Base-by-base conservation (phyloP, 2,797 vertebrate genomes). In the Carapus acus region DNA sequence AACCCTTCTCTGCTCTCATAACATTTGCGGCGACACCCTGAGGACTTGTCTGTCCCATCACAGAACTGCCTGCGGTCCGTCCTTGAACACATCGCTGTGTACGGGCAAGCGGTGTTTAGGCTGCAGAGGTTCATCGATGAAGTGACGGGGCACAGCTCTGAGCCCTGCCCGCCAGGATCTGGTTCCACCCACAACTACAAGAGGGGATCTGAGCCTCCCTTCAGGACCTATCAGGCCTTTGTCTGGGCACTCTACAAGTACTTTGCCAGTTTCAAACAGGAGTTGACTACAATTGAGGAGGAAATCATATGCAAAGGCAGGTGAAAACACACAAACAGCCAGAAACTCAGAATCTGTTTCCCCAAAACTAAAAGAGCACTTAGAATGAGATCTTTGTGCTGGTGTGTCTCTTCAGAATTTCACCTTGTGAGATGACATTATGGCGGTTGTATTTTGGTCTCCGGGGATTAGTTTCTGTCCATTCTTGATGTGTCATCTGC, bases 221-320 rank as follows among this genome's bases (percentile, higher is more conserved):
- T 97, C 71, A 89, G 96, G 77, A 98, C 95, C 2, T 98, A 98
- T 74, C 96, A 99, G 82, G 94, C 94, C 46, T 98, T 98, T 58
- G 94, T 98, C 77, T 96, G 94, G 93, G 94, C 94, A 0, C 88
- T 99, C 45, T 96, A 96, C 83, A 97, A 96, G 67, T 96, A 94
- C 66, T 97, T 98, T 19, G 90, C 90, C 67, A 86, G 86, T 72
- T 99, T 99, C 82, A 97, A 96, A 73, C 85, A 94, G 66, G 94
- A 98, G 58, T 89, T 99, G 41, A 85, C 89, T 3, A 84, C 90
- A 20, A 94, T 98, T 44, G 96, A 99, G 78, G 92, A 85, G 58
- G 88, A 88, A 43, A 85, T 98, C 64, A 93, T 98, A 64, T 87
- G 84, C 57, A 91, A 93, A 77, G 94, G 95, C 90, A 88, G 69